Base-by-base conservation (phyloP, 1,140 invertebrate genomes). In the Xylocopa sonorina region DNA sequence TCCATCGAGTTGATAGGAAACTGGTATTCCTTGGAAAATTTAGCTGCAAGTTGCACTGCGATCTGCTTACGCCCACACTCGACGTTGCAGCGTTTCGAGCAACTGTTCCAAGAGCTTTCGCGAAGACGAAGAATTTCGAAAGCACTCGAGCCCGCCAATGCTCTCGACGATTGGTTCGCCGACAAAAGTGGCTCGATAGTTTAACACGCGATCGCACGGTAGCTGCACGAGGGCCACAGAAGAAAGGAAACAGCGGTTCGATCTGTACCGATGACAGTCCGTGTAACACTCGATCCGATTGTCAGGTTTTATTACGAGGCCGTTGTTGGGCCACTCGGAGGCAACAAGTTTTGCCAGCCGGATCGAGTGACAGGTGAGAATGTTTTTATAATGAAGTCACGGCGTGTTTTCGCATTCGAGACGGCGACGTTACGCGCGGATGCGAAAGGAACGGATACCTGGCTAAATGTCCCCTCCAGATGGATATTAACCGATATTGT, bases 351-450 rank as follows among this genome's bases (percentile, higher is more conserved):
- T 24, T n/a, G 10, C 18, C 16, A n/a, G 4, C 21, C 58, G 2
- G 7, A 12, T 34, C 27, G 46, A 67, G 29, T 16, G 66, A 68
- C 50, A 68, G 32, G 34, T 68, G 34, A 68, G 41, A 43, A 72
- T 10, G 55, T 46, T 72, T 34, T 46, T 48, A 34, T 32, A 48
- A 58, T 24, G 55, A 16, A 29, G 38, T 48, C 41, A 14, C 7
- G 18, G 9, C 10, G n/a, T 27, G 12, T 14, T 32, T 60, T 55
- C 21, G 12, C 55, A 6, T 24, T 46, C 18, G 5, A 6, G 16
- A 16, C 3, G 34, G 10, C 34, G 69, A 72, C 21, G 29, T 60
- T 27, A 29, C 9, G n/a, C 1, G 5, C 6, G 12, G 2, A 24
- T 24, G 46, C 14, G 5, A 27, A 41, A 10, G 7, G 14, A 60